Evolutionary conservation across 2,888 invertebrate genomes (phyloP).

Genomic region (Notocelia uddmanniana): DNA sequence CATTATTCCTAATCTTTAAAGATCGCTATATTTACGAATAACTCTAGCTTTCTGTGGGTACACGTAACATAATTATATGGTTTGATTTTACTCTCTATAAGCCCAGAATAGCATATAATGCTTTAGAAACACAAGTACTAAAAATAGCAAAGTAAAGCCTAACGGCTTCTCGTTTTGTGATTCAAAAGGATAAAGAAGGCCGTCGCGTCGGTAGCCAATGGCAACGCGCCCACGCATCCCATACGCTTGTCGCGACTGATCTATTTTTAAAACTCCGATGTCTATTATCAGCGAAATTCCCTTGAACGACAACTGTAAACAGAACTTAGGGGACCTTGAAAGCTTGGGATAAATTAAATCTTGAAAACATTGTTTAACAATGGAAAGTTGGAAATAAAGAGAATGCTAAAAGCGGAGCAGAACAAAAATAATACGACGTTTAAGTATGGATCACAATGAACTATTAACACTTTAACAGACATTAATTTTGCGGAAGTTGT

Average conservation of each 20-base stretch:
- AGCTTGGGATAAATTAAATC: slow-evolving; percentile 15
- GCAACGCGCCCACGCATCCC: slow-evolving; percentile 69
- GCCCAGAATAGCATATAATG: not conserved
- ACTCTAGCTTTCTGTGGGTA: not conserved
- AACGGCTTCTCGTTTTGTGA: slow-evolving; percentile 21
- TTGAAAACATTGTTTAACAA: slow-evolving; percentile 19
- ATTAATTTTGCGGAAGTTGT: slow-evolving; percentile 1
- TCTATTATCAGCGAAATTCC: slow-evolving; percentile 56
- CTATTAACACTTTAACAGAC: slow-evolving; percentile 8
- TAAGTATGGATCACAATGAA: slow-evolving; percentile 6
- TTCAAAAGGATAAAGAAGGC: slow-evolving; percentile 59
- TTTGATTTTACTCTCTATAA: not conserved
- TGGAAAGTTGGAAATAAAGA: slow-evolving; percentile 21
- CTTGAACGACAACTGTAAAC: slow-evolving; percentile 49
- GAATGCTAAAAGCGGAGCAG: slow-evolving; percentile 7
- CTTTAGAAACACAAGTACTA: not conserved
- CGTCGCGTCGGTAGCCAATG: slow-evolving; percentile 58
- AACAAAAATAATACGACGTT: slow-evolving; percentile 10
- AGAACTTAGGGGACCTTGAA: slow-evolving; percentile 30
- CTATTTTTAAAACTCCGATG: slow-evolving; percentile 63
- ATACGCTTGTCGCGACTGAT: slow-evolving; percentile 52
- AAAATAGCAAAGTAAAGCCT: not conserved
- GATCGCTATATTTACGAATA: no score
- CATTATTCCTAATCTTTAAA: no score
- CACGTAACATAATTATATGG: not conserved